Conservation (phyloP, 2,888 invertebrate genomes). For the Bimastos eiseni region DNA sequence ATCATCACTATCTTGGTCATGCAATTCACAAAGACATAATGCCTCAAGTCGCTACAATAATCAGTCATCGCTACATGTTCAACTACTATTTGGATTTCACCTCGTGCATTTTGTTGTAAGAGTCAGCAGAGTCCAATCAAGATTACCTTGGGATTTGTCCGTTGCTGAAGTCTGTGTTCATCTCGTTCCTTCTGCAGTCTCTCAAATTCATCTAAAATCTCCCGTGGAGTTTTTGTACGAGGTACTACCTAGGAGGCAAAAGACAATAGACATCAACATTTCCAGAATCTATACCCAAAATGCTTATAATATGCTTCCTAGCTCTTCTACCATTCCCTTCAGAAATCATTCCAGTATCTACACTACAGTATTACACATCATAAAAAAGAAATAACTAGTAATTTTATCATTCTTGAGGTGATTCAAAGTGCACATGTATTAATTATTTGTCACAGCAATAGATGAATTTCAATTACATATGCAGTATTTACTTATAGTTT, state of each 20-base stretch:
- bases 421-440: neutral
- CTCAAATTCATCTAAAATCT: slow-evolving; percentile 96
- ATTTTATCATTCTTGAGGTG: neutral
- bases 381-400: neutral
- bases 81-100: neutral
- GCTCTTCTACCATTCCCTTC: neutral
- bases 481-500: neutral
- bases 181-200: slow-evolving; percentile 72
- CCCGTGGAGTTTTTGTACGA: slow-evolving; percentile 86
- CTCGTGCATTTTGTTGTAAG: neutral
- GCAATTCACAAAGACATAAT: too few relatives aligned
- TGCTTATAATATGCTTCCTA: neutral
- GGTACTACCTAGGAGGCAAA: slow-evolving; percentile 68
- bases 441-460: neutral
- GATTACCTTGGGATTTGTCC: slow-evolving; percentile 80
- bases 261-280: slow-evolving; percentile 3
- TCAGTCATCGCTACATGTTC: neutral
- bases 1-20: too few relatives aligned
- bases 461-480: neutral
- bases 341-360: neutral
- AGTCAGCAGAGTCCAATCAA: too few relatives aligned
- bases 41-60: too few relatives aligned
- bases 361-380: neutral
- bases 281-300: neutral
- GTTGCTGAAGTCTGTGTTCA: slow-evolving; percentile 81